Base-by-base conservation (phyloP, 2,797 vertebrate genomes). In the Staurois parvus region DNA sequence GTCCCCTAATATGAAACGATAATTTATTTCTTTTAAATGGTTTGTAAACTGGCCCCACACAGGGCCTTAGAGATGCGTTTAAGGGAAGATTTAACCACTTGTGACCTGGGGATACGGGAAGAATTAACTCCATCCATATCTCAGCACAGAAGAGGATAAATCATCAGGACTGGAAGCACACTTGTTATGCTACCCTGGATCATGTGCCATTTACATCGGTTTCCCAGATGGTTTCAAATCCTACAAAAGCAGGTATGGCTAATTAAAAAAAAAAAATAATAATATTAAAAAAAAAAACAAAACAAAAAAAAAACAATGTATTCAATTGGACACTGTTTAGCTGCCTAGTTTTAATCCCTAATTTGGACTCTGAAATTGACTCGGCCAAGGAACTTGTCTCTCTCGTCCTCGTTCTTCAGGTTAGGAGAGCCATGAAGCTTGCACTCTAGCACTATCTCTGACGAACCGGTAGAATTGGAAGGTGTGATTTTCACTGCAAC, bases 301-400 rank as follows among this genome's bases (percentile, higher is more conserved):
- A 88, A 92, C 56, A 91, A 37, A 68, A 87, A 91, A 89, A 90
- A 91, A 88, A 92, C 89, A 91, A 92, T 21, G 75, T 91, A 91
- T 56, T 69, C 28, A 91, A 93, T 91, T 94, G 92, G 87, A 90
- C 89, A 90, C 88, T 89, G 90, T 90, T 87, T 81, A 26, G 83
- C 88, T 90, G 88, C 84, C 89, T 81, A 64, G 52, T 66, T 84
- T 93, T 97, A 97, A 90, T 96, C 92, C 34, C 78, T 90, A 88
- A 96, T 93, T 85, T 85, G 90, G 88, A 98, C 89, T 91, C 95
- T 95, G 93, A 98, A 99, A 69, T 88, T 91, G 90, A 98, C 93
- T 21, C 97, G 96, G 88, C 97, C 97, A 92, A 97, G 91, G 91
- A 95, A 97, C 94, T 97, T 98, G 95, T 99, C 97, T 26, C 97